These are phyloP conservation scores for Pseudocheirus occidentalis DNA, from an alignment of 2,797 vertebrate genomes.

Conservation along the genomic window DNA sequence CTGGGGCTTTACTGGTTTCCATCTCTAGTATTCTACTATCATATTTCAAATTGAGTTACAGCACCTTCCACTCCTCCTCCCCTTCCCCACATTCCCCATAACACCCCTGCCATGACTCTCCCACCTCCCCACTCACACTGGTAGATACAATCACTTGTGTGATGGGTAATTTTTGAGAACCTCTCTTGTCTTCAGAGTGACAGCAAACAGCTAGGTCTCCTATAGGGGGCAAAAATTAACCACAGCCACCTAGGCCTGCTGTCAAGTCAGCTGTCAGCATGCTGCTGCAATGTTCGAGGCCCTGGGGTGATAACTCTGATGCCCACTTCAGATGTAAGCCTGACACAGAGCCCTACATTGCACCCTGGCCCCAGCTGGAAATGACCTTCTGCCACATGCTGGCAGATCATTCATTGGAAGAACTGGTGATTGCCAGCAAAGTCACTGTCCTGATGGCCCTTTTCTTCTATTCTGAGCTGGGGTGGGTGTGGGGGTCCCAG, in stretches of 20 bases:
- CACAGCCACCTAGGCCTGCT: not conserved
- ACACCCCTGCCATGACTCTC: not conserved
- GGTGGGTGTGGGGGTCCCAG: not conserved
- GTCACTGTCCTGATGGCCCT: not conserved
- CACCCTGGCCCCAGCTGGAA: not conserved
- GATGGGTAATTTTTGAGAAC: not conserved
- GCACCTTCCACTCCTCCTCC: not conserved
- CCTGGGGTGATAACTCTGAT: not conserved
- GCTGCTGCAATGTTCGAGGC: too few species aligned
- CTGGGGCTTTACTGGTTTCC: not conserved
- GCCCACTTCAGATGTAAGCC: not conserved
- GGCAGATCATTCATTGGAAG: not conserved
- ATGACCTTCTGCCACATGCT: not conserved
- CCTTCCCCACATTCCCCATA: not conserved
- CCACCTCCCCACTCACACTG: not conserved
- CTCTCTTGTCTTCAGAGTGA: not conserved
- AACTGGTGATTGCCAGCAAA: not conserved
- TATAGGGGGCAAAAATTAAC: not conserved
- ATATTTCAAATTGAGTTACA: not conserved
- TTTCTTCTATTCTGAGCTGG: not conserved
- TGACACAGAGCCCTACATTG: not conserved
- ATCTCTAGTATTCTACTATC: not conserved
- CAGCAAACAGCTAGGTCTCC: not conserved
- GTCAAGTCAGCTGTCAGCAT: not conserved
- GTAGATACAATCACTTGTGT: too few species aligned